Evolutionary conservation across 2,113 vertebrate species (phyloP).

Genomic region (Platichthys flesus): DNA sequence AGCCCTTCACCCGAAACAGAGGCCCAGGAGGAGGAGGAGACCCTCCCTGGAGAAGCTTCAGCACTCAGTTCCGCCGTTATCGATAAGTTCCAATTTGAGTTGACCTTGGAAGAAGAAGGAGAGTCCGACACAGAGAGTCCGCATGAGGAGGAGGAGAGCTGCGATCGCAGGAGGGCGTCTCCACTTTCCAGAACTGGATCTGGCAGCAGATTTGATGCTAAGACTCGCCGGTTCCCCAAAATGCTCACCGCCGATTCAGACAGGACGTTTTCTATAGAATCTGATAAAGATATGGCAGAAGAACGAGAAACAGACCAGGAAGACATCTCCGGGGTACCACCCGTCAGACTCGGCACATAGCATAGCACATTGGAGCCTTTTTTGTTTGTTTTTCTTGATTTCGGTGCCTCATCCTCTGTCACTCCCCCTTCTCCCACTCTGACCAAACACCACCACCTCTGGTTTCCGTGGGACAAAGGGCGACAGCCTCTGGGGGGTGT

Average conservation of each 20-base stretch:
- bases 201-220: conserved; percentile 23
- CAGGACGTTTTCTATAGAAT: conserved; percentile 75
- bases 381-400: conserved; percentile 49
- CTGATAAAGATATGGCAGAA: conserved; percentile 68
- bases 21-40: conserved; percentile 4
- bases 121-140: conserved; percentile 83
- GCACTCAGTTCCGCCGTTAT: conserved; percentile 43
- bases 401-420: conserved; percentile 64
- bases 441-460: conserved; percentile 45
- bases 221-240: conserved; percentile 42
- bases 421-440: conserved; percentile 31
- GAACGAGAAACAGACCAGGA: conserved; percentile 67
- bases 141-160: conserved; percentile 79
- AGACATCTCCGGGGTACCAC: conserved; percentile 45
- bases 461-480: conserved; percentile 39
- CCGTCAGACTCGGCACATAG: conserved; percentile 78
- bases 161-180: conserved; percentile 8
- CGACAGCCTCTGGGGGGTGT: conserved; percentile 40
- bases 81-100: conserved; percentile 89
- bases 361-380: conserved; percentile 46
- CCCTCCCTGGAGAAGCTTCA: conserved; percentile 51
- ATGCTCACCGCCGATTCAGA: conserved; percentile 41
- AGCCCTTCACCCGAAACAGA: conserved; percentile 83
- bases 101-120: conserved; percentile 86
- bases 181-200: conserved; percentile 53